Percentiles rank a stretch among this genome's conserved stretches.
Evolutionary conservation across 1,140 invertebrate genomes (phyloP).

Genomic region (Bradysia coprophila): DNA sequence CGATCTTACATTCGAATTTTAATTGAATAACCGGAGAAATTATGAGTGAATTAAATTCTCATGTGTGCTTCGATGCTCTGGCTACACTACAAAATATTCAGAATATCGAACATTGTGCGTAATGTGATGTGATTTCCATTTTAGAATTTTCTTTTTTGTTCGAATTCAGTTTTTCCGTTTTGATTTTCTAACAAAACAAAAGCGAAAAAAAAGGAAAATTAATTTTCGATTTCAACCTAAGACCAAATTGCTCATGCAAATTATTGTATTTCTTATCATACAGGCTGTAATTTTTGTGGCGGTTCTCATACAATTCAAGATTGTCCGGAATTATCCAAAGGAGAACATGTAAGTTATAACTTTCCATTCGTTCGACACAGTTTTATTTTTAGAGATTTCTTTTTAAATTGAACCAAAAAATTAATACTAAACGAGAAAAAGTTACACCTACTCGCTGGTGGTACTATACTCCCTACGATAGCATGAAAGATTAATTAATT

Average conservation of each 20-base stretch:
- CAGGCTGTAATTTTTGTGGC: not conserved
- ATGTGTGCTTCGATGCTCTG: slow-evolving; percentile 1
- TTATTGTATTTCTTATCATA: not conserved
- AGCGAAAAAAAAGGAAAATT: not conserved
- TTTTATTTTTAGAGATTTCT: no score
- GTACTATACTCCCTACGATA: no score
- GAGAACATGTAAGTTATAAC: slow-evolving; percentile 1
- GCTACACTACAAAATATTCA: not conserved
- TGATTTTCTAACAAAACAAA: not conserved
- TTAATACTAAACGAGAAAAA: no score
- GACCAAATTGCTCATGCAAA: not conserved
- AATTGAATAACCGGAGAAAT: no score
- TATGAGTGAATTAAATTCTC: not conserved
- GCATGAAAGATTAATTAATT: no score
- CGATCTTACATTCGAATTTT: no score
- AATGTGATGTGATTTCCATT: not conserved
- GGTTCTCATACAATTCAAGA: not conserved
- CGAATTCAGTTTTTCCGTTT: not conserved
- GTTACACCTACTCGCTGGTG: no score
- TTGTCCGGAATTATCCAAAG: not conserved
- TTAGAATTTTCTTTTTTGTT: not conserved
- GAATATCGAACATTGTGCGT: slow-evolving; percentile 1
- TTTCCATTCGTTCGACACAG: no score
- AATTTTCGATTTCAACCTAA: not conserved
- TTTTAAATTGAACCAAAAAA: no score